Conservation (phyloP, 2,888 invertebrate species). For the Dryadula phaetusa region DNA sequence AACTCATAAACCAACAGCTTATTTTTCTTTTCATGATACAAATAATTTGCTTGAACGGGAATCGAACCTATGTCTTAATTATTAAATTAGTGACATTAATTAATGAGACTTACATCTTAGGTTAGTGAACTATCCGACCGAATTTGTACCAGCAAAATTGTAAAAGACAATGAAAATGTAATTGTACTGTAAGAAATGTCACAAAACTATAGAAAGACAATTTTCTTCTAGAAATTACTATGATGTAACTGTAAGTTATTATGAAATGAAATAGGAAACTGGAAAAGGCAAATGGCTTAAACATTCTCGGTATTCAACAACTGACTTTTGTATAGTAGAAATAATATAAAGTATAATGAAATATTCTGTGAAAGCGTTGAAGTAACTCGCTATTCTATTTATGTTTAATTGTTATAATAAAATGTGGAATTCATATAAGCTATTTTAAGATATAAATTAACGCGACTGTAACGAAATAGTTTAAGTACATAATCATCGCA, state of each 20-base stretch:
- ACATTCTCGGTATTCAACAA: slow-evolving; percentile 13
- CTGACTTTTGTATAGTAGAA: background rate
- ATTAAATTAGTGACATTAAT: no score
- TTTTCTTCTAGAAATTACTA: slow-evolving; percentile 10
- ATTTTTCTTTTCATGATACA: no score
- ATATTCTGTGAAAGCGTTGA: background rate
- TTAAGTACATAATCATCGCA: no score
- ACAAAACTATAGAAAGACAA: background rate
- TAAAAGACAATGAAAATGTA: background rate
- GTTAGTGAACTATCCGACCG: no score
- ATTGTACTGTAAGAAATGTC: background rate
- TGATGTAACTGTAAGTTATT: slow-evolving; percentile 20
- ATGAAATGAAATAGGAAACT: background rate
- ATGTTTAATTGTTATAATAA: slow-evolving; percentile 5
- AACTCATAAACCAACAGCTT: no score
- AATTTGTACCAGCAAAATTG: background rate
- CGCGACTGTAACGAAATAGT: no score
- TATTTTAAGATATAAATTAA: no score
- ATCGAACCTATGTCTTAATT: no score
- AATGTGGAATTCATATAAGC: slow-evolving; percentile 5
- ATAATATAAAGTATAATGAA: slow-evolving; percentile 4
- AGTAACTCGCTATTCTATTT: background rate
- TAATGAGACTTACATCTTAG: no score
- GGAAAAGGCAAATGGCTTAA: slow-evolving; percentile 8
- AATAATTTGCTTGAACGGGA: no score